Percentiles rank a stretch among this genome's conserved stretches.
These are phyloP conservation scores for Chelon labrosus DNA, from an alignment of 2,797 vertebrate genomes.

Conservation along the genomic window DNA sequence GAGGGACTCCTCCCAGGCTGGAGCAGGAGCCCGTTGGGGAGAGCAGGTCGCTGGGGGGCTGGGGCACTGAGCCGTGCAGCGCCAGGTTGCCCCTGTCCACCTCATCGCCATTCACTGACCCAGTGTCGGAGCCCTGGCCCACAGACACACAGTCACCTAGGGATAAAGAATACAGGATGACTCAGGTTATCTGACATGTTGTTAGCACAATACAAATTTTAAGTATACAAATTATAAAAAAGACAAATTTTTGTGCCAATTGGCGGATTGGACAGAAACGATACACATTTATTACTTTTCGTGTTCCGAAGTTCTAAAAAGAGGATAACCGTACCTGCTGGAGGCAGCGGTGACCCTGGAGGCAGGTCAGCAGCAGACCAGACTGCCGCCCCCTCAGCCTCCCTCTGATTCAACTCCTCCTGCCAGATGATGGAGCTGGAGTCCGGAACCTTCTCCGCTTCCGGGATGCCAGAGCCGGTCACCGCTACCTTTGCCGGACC, in stretches of 20 bases:
- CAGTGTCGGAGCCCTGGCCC: constrained; percentile 77
- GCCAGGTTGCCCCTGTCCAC: constrained; percentile 73
- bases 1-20: constrained; percentile 85
- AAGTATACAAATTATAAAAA: no score
- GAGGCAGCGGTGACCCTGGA: constrained; percentile 70
- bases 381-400: constrained; percentile 78
- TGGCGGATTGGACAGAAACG: no score
- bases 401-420: constrained; percentile 87
- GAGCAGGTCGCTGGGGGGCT: constrained; percentile 74
- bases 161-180: neutral
- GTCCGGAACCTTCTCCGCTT: constrained; percentile 86
- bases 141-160: constrained; percentile 69
- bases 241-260: neutral
- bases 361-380: constrained; percentile 81
- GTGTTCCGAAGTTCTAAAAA: no score
- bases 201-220: neutral
- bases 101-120: constrained; percentile 86
- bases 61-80: constrained; percentile 68
- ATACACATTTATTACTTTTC: no score
- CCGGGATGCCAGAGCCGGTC: constrained; percentile 86
- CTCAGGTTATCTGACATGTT: neutral
- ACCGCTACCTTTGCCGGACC: constrained; percentile 89
- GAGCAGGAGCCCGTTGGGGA: constrained; percentile 85
- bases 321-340: constrained; percentile 68
- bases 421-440: constrained; percentile 90